Evolutionary conservation across 2,113 vertebrate genomes (phyloP), one percentile per base, ranked within the genome.

Genomic region (Mesembrinibis cayennensis): DNA sequence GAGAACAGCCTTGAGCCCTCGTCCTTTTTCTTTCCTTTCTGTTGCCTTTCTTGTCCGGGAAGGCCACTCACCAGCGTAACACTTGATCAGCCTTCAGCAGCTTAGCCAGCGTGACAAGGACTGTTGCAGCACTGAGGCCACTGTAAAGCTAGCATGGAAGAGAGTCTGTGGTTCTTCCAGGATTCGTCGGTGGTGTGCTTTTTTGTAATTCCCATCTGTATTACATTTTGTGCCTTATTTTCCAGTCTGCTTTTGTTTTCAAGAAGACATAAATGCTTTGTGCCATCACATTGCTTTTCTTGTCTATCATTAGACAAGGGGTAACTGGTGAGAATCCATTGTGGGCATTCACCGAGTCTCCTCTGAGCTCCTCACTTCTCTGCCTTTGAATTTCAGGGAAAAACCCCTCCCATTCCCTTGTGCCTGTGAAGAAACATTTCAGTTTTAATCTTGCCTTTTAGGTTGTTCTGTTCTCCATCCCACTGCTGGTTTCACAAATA

Each of bases 181-280:
- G 72, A 56, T 76, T 76, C 55, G 15, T 16, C 4, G 1, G 13
- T 38, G 15, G n/a, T 70, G 27, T 56, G 25, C 4, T 85, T 25
- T 55, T n/a, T 50, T 42, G 1, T 71, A 76, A 67, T 91, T 95
- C 67, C 58, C 56, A 77, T 90, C 95, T 96, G 90, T 8, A 17
- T 86, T 91, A 34, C 50, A 77, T 96, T 97, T 95, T 56, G 45
- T 79, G 78, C 67, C 34, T 91, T 34, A 36, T 94, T 91, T 95
- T 80, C 42, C 32, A 76, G 21, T 55, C 63, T 6, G 21, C 26
- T 93, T 93, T 94, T 93, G 62, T 93, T 91, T 69, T 82, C 40
- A 72, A 45, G 42, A 72, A 87, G 93, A 45, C 29, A 91, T 38
- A 94, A 93, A 83, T 0, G 3, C 42, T 79, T 72, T 34, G 23